Evolutionary conservation across 2,113 vertebrate genomes (phyloP), one percentile per base, ranked within the genome.

Genomic region (Gobio gobio): DNA sequence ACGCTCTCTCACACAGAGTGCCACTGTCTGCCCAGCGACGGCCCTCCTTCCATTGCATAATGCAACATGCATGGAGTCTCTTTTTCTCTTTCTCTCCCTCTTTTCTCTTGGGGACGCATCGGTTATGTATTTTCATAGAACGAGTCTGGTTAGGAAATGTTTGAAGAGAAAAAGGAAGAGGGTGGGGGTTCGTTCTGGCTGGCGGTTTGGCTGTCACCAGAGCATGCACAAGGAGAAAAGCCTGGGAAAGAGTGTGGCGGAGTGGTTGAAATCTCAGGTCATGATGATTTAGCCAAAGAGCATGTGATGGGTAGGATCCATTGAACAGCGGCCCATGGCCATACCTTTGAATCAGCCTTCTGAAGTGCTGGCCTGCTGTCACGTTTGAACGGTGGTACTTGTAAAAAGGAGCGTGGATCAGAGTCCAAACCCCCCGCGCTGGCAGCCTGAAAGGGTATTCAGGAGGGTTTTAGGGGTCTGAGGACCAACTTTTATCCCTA

Each of bases 401-500:
- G 82, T 78, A 36, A 73, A 88, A 83, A 40, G 66, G 29, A 83
- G 82, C 24, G 24, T 73, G 77, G 81, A 84, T 84, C 85, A 85
- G 76, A 73, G 64, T 47, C 82, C 78, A 59, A 78, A 76, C 82
- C 83, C 85, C 83, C 70, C 59, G 45, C 26, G 8, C 59, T 59
- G 88, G 77, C 24, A 14, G n/a, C 43, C 86, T 66, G 29, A 84
- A 81, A 74, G 77, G 84, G 59, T 49, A 80, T 85, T 86, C n/a
- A 76, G 20, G 58, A 77, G 58, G 58, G 56, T 82, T 61, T 78
- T 81, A 85, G 51, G 79, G 79, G 78, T 70, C 74, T 49, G 26
- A 51, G 82, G 33, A n/a, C 43, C 61, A 87, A 33, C 87, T 84
- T 89, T 84, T 78, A 88, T 83, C 82, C 78, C 33, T 81, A 76